Evolutionary conservation across 2,113 vertebrate genomes (phyloP), one percentile per base, ranked within the genome.

Genomic region (Copsychus sechellarum): DNA sequence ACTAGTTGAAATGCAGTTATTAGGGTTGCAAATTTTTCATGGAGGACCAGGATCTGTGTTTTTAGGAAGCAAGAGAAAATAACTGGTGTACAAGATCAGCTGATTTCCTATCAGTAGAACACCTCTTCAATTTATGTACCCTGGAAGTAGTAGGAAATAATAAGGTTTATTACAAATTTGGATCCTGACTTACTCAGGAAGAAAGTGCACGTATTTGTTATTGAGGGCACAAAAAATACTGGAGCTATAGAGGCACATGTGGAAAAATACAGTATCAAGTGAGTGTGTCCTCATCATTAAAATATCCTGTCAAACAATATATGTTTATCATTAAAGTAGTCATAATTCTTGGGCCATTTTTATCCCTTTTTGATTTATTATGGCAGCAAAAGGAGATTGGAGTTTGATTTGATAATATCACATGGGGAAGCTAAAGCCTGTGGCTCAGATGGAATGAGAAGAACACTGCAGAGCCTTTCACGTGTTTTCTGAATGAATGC

Each of bases 21-120:
- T 58, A 72, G 81, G 26, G 4, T 15, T 65, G 25, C 51, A 93
- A 45, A 69, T 95, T 96, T 72, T 93, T 95, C 87, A 45, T 40
- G 62, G 82, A 71, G 69, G 38, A 90, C 13, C 11, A 70, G 83
- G 83, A 45, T 88, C 65, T 79, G 1, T 95, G 40, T 69, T 97
- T 95, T 88, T 64, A 79, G 73, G 20, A n/a, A 92, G n/a, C 40
- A 78, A 90, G 61, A 96, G 86, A 95, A 96, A 97, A 92, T 95
- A 97, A 88, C 26, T 89, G 77, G 47, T 57, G 21, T 89, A 96
- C 93, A 96, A 82, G 85, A 93, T 90, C 47, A 47, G 36, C 73
- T 96, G 60, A 62, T 84, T 83, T 96, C 69, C 48, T 94, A 92
- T 42, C 90, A 94, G n/a, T 45, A 84, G 83, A 87, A 93, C 58